Evolutionary conservation across 2,888 invertebrate species (phyloP).

Genomic region (Tanaodytes sp.): DNA sequence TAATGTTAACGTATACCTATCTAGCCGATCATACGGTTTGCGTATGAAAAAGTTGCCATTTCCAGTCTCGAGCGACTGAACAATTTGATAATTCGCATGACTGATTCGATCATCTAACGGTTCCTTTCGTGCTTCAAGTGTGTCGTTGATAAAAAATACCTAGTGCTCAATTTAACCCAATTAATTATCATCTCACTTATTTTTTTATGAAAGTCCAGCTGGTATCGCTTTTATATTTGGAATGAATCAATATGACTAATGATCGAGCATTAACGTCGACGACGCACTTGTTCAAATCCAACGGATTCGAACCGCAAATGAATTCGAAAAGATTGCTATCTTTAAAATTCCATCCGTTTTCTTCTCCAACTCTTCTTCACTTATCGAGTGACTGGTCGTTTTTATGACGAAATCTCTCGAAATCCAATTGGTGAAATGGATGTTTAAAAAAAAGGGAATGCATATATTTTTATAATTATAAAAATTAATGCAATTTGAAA

Average conservation of each 20-base stretch:
- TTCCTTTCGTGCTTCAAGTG: slow-evolving; percentile 29
- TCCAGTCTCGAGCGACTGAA: slow-evolving; percentile 36
- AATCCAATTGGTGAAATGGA: too few species aligned
- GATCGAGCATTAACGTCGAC: neutral
- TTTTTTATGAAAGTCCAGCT: neutral
- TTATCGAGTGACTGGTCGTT: too few species aligned
- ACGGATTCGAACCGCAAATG: slow-evolving; percentile 8
- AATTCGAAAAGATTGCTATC: neutral
- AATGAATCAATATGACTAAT: slow-evolving; percentile 37
- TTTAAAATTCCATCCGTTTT: too few species aligned
- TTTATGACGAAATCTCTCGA: too few species aligned
- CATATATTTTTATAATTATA: too few species aligned
- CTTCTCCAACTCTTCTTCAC: too few species aligned
- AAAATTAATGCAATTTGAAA: too few species aligned
- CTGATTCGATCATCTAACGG: slow-evolving; percentile 42
- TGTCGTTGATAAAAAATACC: slow-evolving; percentile 39
- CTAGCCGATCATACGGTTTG: too few species aligned
- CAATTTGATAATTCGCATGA: slow-evolving; percentile 50
- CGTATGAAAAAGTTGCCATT: too few species aligned
- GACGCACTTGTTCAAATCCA: neutral
- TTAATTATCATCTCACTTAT: slow-evolving; percentile 2
- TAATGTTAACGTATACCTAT: too few species aligned
- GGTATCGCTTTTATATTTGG: slow-evolving; percentile 10
- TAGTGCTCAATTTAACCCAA: slow-evolving; percentile 29
- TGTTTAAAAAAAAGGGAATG: too few species aligned